Conservation (phyloP, 2,113 vertebrate genomes). For the Podiceps cristatus region DNA sequence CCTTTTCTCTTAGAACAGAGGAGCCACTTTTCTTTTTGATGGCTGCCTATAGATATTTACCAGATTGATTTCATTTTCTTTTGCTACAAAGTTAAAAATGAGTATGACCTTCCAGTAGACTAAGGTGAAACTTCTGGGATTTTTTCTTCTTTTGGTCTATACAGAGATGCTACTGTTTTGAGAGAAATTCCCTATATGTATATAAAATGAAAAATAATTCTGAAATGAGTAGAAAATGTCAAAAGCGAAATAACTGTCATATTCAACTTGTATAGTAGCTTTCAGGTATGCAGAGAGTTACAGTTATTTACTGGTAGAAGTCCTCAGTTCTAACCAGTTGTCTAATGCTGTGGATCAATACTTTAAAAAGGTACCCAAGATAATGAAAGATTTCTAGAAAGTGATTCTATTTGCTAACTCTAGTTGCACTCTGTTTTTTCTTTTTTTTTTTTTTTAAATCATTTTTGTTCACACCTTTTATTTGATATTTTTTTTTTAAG, state of each 20-base stretch:
- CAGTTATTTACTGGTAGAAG: not conserved
- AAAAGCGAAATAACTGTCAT: not conserved
- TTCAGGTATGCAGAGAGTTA: not conserved
- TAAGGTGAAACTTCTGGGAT: constrained; percentile 21
- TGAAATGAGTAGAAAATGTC: not conserved
- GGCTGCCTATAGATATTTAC: constrained; percentile 40
- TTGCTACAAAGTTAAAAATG: constrained; percentile 16
- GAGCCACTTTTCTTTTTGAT: constrained; percentile 56
- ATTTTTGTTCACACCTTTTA: not conserved
- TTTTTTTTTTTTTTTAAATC: not conserved
- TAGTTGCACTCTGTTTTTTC: not conserved
- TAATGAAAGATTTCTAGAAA: not conserved
- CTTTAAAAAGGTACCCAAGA: not conserved
- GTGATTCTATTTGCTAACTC: not conserved
- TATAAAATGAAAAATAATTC: constrained; percentile 2
- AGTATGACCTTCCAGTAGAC: constrained; percentile 27
- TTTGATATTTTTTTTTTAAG: not conserved
- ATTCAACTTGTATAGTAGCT: not conserved
- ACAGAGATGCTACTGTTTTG: not conserved
- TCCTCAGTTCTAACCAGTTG: not conserved
- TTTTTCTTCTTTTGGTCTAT: constrained; percentile 7
- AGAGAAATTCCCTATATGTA: not conserved
- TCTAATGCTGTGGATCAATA: not conserved
- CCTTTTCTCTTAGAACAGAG: constrained; percentile 22
- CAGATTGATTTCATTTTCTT: constrained; percentile 52